Conservation (phyloP, 2,888 invertebrate species). For the Nomada fucata region DNA sequence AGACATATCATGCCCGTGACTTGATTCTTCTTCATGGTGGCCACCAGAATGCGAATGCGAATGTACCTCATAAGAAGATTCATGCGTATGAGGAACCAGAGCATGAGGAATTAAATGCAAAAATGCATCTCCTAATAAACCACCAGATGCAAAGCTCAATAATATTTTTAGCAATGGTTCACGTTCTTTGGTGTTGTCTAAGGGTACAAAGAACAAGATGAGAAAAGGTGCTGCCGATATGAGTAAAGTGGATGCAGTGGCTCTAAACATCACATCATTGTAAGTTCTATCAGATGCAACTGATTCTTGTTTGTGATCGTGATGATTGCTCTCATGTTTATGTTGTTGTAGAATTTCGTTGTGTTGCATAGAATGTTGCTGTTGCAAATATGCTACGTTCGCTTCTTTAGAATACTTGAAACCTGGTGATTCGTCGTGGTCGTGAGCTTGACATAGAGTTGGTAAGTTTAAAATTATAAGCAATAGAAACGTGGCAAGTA, state of each 20-base stretch:
- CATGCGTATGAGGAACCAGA: constrained; percentile 86
- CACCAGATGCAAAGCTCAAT: constrained; percentile 97
- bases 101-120: constrained; percentile 99
- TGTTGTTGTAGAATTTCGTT: constrained; percentile 27
- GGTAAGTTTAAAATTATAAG: constrained; percentile 81
- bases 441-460: constrained; percentile 77
- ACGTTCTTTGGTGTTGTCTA: constrained; percentile 93
- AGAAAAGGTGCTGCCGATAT: constrained; percentile 98
- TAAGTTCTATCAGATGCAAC: constrained; percentile 54
- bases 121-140: constrained; percentile 98
- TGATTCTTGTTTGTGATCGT: constrained; percentile 42
- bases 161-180: constrained; percentile 95
- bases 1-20: constrained; percentile 91
- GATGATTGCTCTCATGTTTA: constrained; percentile 67
- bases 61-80: constrained; percentile 51
- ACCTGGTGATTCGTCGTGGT: constrained; percentile 87
- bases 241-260: constrained; percentile 94
- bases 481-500: constrained; percentile 72
- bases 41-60: constrained; percentile 83
- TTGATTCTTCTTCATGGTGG: constrained; percentile 85
- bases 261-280: constrained; percentile 86
- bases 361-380: constrained; percentile 32
- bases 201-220: constrained; percentile 95
- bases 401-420: constrained; percentile 94
- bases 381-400: constrained; percentile 32